Evolutionary conservation across 2,888 invertebrate genomes (phyloP).

Genomic region (Hypselothyrea guttata): DNA sequence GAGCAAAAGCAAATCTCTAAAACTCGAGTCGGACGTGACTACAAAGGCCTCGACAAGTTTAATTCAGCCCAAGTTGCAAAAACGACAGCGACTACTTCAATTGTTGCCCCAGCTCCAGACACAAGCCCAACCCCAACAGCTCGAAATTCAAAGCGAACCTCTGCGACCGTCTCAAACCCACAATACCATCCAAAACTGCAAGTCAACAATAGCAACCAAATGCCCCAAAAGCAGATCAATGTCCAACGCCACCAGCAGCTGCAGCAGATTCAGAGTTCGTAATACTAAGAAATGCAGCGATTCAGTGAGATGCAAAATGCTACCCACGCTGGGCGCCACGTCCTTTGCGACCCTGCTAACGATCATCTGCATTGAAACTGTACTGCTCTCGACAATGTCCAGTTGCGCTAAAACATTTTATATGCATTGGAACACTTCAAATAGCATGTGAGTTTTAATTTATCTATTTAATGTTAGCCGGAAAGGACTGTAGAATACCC

Average conservation of each 20-base stretch:
- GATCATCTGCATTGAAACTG: slow-evolving; percentile 84
- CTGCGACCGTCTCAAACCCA: too few relatives aligned
- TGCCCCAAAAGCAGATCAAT: slow-evolving; percentile 11
- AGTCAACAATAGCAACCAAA: background rate
- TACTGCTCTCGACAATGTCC: slow-evolving; percentile 84
- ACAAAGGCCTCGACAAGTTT: too few relatives aligned
- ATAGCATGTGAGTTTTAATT: slow-evolving; percentile 89
- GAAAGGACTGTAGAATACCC: too few relatives aligned
- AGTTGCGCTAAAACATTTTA: slow-evolving; percentile 92
- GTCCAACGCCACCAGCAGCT: slow-evolving; percentile 1
- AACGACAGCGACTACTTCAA: too few relatives aligned
- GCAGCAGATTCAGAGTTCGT: background rate
- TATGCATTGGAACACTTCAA: slow-evolving; percentile 95
- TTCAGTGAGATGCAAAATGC: slow-evolving; percentile 59
- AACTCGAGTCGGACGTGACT: too few relatives aligned
- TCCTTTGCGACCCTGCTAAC: slow-evolving; percentile 84
- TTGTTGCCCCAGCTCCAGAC: background rate
- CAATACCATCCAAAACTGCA: too few relatives aligned
- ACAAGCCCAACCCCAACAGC: background rate
- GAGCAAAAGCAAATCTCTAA: slow-evolving; percentile 52
- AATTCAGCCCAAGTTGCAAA: slow-evolving; percentile 3
- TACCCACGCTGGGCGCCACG: slow-evolving; percentile 81
- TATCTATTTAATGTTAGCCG: too few relatives aligned
- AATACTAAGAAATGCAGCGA: slow-evolving; percentile 17
- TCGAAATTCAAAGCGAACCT: background rate